phyloP scores from a whole-genome alignment of 2,113 vertebrate genomes.

The Ailurus styani region DNA sequence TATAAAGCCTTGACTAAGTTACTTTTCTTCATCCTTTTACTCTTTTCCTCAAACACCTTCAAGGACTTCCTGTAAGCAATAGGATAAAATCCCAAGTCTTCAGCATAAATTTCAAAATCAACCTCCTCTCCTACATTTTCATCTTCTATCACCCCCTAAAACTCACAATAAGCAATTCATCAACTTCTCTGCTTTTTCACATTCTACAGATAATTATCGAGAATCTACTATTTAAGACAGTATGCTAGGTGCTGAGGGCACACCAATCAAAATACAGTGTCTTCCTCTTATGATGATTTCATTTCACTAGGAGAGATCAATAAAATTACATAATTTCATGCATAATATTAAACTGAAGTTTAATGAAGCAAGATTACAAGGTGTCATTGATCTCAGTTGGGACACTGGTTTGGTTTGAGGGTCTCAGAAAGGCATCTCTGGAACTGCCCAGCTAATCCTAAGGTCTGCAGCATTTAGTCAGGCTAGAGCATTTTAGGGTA shows the following conservation, averaged over 20 bases:
- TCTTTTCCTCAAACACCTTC: not conserved
- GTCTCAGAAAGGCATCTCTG: not conserved
- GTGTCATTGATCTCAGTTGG: not conserved
- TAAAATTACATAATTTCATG: not conserved
- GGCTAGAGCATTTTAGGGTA: not conserved
- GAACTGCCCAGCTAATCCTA: not conserved
- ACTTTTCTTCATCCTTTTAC: not conserved
- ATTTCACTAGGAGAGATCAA: not conserved
- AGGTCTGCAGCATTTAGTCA: not conserved
- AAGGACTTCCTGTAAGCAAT: not conserved
- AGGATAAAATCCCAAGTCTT: not conserved
- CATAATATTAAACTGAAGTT: not conserved
- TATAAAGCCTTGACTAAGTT: not conserved
- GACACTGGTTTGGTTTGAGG: not conserved
- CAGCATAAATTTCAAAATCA: not conserved
- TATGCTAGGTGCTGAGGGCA: not conserved
- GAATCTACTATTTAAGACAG: not conserved
- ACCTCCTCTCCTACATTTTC: accelerated
- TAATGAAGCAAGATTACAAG: not conserved
- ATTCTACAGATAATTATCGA: not conserved
- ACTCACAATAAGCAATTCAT: not conserved
- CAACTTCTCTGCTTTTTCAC: not conserved
- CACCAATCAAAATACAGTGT: not conserved
- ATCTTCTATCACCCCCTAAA: not conserved
- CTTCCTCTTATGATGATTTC: not conserved